phyloP scores from a whole-genome alignment of 1,140 invertebrate genomes.

The Rhysida immarginata region DNA sequence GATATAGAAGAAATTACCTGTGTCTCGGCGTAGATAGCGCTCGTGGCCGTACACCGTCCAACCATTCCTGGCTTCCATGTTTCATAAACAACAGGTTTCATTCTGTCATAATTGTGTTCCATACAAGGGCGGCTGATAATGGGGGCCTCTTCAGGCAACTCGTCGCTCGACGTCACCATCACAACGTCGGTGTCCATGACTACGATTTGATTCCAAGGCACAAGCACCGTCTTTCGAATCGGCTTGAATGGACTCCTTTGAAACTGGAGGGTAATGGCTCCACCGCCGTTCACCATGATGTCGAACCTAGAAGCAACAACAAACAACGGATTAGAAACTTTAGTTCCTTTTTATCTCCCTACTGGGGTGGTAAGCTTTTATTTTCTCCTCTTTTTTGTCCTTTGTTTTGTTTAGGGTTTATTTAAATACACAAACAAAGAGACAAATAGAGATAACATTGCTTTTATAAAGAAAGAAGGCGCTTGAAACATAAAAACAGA shows the following conservation, averaged over 20 bases:
- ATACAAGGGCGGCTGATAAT: slow-evolving; percentile 41
- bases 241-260: slow-evolving; percentile 80
- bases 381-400: slow-evolving; percentile 8
- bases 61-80: slow-evolving; percentile 73
- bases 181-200: slow-evolving; percentile 64
- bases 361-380: too few species aligned
- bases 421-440: too few species aligned
- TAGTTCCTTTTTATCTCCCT: too few species aligned
- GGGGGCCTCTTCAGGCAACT: slow-evolving; percentile 6
- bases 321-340: neutral
- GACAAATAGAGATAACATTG: too few species aligned
- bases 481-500: too few species aligned
- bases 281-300: slow-evolving; percentile 93
- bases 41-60: slow-evolving; percentile 59
- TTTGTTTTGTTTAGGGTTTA: too few species aligned
- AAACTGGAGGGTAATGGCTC: slow-evolving; percentile 93
- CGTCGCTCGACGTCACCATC: slow-evolving; percentile 54
- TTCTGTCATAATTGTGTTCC: slow-evolving; percentile 65
- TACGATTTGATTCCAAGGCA: slow-evolving; percentile 90
- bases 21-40: slow-evolving; percentile 70
- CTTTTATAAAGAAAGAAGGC: too few species aligned
- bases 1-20: slow-evolving; percentile 40
- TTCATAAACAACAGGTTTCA: slow-evolving; percentile 49
- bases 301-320: slow-evolving; percentile 63
- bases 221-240: slow-evolving; percentile 69